Conservation (phyloP, 2,797 vertebrate genomes). For the Arnoldichthys spilopterus region DNA sequence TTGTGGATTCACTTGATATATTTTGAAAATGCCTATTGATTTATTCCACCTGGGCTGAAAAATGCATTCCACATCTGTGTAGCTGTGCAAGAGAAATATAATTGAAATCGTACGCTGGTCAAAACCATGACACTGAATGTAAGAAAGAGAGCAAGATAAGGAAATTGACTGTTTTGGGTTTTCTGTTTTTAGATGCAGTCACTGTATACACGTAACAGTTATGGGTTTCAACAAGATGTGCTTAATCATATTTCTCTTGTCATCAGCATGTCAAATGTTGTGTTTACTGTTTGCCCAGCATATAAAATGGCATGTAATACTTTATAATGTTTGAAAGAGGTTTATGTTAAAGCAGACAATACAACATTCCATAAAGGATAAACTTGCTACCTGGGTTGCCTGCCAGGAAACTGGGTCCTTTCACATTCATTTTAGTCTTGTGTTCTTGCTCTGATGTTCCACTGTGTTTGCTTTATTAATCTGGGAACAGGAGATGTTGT, state of each 20-base stretch:
- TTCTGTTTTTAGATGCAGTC: neutral
- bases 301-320: neutral
- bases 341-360: neutral
- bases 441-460: neutral
- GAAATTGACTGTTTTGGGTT: neutral
- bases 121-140: slow-evolving; percentile 58
- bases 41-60: slow-evolving; percentile 81
- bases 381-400: neutral
- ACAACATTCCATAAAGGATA: neutral
- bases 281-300: neutral
- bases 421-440: neutral
- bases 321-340: neutral
- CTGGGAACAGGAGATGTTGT: slow-evolving; percentile 7
- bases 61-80: slow-evolving; percentile 83
- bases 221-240: neutral
- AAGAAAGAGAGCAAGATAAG: slow-evolving; percentile 68
- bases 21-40: slow-evolving; percentile 74
- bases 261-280: neutral
- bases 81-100: slow-evolving; percentile 79
- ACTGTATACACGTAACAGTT: neutral
- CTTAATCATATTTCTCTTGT: neutral
- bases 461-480: neutral
- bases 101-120: slow-evolving; percentile 81
- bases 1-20: slow-evolving; percentile 75
- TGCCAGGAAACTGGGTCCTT: too few species aligned